A percentile compares a stretch with the other conserved stretches of the same genome.
Conservation (phyloP, 2,888 invertebrate species). For the Troides helena region DNA sequence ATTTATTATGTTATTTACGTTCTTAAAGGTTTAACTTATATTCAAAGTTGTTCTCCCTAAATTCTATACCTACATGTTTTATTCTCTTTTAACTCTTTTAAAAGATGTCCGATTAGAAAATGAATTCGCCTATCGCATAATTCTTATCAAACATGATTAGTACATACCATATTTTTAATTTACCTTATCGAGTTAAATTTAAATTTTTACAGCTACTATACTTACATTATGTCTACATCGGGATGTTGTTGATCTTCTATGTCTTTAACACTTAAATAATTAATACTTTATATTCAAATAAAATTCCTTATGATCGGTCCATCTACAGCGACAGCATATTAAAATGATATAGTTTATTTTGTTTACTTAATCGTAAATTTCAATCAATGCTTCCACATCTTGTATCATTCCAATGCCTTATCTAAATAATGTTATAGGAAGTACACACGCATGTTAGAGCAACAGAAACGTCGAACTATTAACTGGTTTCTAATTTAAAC, state of each 20-base stretch:
- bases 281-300: no score
- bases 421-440: constrained; percentile 9
- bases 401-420: constrained; percentile 16
- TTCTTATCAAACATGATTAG: no score
- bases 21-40: no score
- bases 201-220: background rate
- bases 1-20: no score
- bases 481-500: constrained; percentile 19
- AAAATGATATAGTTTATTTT: background rate
- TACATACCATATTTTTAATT: background rate
- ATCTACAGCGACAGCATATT: background rate
- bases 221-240: no score
- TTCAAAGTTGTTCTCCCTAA: no score
- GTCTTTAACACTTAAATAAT: no score
- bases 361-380: constrained; percentile 18
- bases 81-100: no score
- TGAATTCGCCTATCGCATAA: no score
- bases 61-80: no score
- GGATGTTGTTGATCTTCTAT: no score
- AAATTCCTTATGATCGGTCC: background rate
- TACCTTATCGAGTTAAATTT: background rate
- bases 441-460: background rate
- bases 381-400: constrained; percentile 10
- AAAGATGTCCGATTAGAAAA: no score
- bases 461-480: background rate